Conservation (phyloP, 2,113 vertebrate genomes). For the Tyrannus savana region DNA sequence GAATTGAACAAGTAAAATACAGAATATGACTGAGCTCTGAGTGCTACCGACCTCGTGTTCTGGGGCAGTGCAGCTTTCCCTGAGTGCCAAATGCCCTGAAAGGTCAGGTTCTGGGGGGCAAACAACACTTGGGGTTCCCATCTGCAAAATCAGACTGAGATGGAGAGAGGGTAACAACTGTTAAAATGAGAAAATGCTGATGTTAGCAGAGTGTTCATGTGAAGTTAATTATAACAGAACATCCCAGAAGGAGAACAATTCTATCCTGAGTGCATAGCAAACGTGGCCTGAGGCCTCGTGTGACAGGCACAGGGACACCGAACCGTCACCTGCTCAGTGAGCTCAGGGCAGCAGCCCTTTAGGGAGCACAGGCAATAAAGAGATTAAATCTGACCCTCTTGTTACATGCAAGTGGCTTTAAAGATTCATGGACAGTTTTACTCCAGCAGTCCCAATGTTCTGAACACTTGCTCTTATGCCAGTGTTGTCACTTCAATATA, state of each 20-base stretch:
- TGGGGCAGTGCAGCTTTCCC: not conserved
- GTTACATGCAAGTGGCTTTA: conserved; percentile 13
- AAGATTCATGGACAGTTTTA: conserved; percentile 21
- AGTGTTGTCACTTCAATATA: not conserved
- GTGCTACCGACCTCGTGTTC: no score
- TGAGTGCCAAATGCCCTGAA: not conserved
- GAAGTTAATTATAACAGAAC: conserved; percentile 54
- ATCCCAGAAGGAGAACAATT: conserved; percentile 48
- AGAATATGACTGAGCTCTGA: not conserved
- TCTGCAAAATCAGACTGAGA: not conserved
- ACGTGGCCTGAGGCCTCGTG: not conserved
- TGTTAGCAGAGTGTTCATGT: not conserved
- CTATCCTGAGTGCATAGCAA: conserved; percentile 1
- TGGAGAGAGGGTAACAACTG: not conserved
- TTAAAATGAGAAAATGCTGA: conserved; percentile 33
- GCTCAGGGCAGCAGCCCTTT: not conserved
- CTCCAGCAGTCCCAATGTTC: conserved; percentile 14
- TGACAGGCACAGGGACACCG: not conserved
- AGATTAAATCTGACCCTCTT: conserved; percentile 8
- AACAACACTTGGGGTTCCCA: not conserved
- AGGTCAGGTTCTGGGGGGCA: not conserved
- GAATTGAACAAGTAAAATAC: not conserved
- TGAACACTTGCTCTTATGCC: not conserved
- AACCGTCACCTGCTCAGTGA: conserved; percentile 23
- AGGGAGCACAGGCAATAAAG: not conserved